Evolutionary conservation across 2,888 invertebrate species (phyloP), one percentile per base, ranked within the genome.

Genomic region (Apamea crenata): DNA sequence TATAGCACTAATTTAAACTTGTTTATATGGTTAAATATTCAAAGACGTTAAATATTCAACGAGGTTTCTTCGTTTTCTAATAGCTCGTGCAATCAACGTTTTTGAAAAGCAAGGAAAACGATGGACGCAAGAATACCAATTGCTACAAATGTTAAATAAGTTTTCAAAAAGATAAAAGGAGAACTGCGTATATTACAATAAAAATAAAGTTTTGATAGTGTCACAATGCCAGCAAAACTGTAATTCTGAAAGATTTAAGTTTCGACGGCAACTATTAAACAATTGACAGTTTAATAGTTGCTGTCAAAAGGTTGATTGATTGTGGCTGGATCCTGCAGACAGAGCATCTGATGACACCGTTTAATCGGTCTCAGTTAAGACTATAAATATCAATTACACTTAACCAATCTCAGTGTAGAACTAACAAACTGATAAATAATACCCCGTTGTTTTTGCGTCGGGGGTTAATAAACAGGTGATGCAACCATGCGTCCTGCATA

Each of bases 11-110:
- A 68, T 63, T 61, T 14, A 73, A 71, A 44, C 50, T 61, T 8
- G 63, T 29, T 29, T 8, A n/a, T 18, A 16, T 21, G 18, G 65
- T 59, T 47, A 59, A 36, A 67, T 32, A 81, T 74, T 73, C 21
- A 81, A 50, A 59, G 40, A 66, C 0, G 65, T 59, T 47, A 59
- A 36, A 67, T 32, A 81, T 74, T 73, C 21, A 81, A 50, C 50
- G 40, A 66, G 21, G 18, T 14, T 53, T 53, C 40, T 40, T 29
- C 7, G 1, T 29, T 75, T 63, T 32, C 21, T 76, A 25, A 16
- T 40, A 50, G n/a, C 21, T 32, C 32, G n/a, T 2, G 53, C 25
- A 18, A 25, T 50, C 12, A 67, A 44, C 10, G n/a, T 40, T 1
- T n/a, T 12, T 56, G 25, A 10, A 56, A 56, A 56, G 1, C 56